These are phyloP conservation scores for Leucoptera coffeella DNA, from an alignment of 2,888 invertebrate genomes.

Conservation along the genomic window DNA sequence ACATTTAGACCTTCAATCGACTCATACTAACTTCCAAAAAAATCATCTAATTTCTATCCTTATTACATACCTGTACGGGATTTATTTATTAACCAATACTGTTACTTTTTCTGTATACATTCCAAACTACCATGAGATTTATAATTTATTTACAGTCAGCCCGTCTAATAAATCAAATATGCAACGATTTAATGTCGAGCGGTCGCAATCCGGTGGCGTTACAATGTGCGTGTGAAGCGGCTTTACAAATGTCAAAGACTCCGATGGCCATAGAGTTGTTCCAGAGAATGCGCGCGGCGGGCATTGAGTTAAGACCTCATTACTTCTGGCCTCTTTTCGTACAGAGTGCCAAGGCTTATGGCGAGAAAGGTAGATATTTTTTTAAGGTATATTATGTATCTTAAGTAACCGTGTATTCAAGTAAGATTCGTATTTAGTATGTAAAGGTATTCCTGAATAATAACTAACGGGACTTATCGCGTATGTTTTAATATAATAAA, in stretches of 20 bases:
- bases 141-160: conserved; percentile 43
- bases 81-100: too few species aligned
- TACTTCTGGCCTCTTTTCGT: conserved; percentile 63
- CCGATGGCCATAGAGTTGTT: conserved; percentile 38
- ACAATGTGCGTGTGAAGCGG: conserved; percentile 46
- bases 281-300: conserved; percentile 26
- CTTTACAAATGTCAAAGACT: conserved; percentile 36
- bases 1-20: too few species aligned
- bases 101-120: too few species aligned
- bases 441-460: too few species aligned
- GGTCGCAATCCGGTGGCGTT: conserved; percentile 41
- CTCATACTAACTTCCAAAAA: too few species aligned
- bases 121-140: too few species aligned
- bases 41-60: too few species aligned
- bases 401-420: not conserved
- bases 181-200: conserved; percentile 34
- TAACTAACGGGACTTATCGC: too few species aligned
- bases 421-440: not conserved
- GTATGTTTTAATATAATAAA: too few species aligned
- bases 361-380: conserved; percentile 44
- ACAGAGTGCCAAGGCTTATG: conserved; percentile 32
- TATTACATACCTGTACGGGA: too few species aligned
- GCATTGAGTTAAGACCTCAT: conserved; percentile 45
- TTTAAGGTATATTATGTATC: not conserved
- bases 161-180: conserved; percentile 25